Evolutionary conservation across 1,140 invertebrate genomes (phyloP), one percentile per base, ranked within the genome.

Genomic region (Euwallacea fornicatus): DNA sequence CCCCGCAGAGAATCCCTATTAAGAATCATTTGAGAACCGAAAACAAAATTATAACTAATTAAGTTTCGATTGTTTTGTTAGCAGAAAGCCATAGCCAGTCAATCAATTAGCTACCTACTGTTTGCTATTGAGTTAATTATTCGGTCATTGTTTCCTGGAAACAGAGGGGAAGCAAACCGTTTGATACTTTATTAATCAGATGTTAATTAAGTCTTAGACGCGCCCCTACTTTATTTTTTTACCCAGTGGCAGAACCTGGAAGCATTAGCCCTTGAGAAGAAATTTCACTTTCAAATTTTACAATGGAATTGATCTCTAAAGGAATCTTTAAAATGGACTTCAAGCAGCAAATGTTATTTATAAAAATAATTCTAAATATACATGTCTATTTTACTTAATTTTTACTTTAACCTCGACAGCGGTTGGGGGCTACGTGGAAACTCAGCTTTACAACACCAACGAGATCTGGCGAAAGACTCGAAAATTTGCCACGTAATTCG

Each of bases 101-200:
- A 66, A 66, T 58, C 46, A 66, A 66, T 66, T 58, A 66, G 15
- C 2, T 8, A 56, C 42, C 41, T 2, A 11, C 46, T 66, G 64
- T 66, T 66, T 56, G 53, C 47, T 66, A 43, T 56, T 44, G 6
- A 42, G 53, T 58, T 66, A 66, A 66, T 66, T 66, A 66, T 66
- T 66, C 21, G 64, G 64, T 58, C 42, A 66, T 55, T 58, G 53
- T 56, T 11, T 56, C 64, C 53, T 55, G 41, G 56, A 66, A 66
- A 66, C 33, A 42, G 33, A 41, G 63, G 50, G 33, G 59, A 43
- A 41, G 9, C 59, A 9, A 13, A 7, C 56, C 15, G 15, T 58
- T 66, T 58, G 64, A 65, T 66, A 66, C 53, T 66, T 56, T 66
- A 66, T 66, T 66, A 66, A 66, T 66, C 42, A 46, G 64, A 58